These are phyloP conservation scores for Cydia pomonella DNA, from an alignment of 1,140 invertebrate species.

Conservation along the genomic window DNA sequence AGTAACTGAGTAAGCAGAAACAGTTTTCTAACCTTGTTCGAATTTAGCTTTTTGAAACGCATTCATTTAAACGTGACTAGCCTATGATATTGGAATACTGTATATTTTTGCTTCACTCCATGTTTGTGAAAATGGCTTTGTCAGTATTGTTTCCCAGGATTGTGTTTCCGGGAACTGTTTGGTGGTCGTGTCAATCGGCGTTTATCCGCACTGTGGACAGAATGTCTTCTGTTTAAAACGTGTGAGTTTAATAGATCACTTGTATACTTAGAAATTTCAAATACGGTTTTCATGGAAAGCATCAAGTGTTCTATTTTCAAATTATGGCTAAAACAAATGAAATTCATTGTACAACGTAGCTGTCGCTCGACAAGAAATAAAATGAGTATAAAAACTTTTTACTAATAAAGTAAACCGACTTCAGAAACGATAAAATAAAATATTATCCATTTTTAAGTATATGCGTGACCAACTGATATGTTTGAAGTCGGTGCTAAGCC, in stretches of 20 bases:
- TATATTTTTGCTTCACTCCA: background rate
- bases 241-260: conserved; percentile 44
- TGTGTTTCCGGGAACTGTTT: conserved; percentile 6
- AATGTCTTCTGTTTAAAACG: conserved; percentile 45
- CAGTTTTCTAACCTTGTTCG: conserved; percentile 40
- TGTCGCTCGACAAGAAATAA: background rate
- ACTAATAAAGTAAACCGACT: too few species aligned
- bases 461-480: too few species aligned
- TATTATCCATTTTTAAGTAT: too few species aligned
- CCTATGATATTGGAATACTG: conserved; percentile 4
- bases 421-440: too few species aligned
- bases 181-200: conserved; percentile 42
- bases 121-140: conserved; percentile 5
- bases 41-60: conserved; percentile 34
- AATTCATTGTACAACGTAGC: background rate
- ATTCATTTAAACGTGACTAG: conserved; percentile 11
- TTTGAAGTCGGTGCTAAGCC: too few species aligned
- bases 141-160: conserved; percentile 15
- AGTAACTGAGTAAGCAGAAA: conserved; percentile 38
- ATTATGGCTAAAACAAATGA: background rate
- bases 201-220: conserved; percentile 44
- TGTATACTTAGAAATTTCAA: conserved; percentile 48
- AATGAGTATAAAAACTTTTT: background rate
- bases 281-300: conserved; percentile 46
- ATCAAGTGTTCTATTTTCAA: conserved; percentile 25